A percentile compares a stretch with the other conserved stretches of the same genome.
phyloP scores from a whole-genome alignment of 2,797 vertebrate species.

The Syngnathus rostellatus region DNA sequence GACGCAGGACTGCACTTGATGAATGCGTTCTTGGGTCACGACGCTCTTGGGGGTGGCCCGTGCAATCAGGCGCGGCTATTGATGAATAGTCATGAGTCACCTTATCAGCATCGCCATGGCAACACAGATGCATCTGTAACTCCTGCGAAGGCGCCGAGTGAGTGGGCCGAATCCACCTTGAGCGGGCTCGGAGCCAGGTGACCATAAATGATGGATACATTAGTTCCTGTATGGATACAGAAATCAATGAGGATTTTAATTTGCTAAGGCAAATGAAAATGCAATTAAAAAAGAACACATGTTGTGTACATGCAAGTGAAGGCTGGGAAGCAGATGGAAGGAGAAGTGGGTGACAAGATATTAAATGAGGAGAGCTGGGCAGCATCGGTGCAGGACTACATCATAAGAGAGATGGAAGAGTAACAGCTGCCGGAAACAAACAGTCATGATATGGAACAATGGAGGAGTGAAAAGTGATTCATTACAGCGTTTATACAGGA shows the following conservation, averaged over 20 bases:
- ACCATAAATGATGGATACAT: background rate
- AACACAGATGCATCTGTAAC: slow-evolving; percentile 59
- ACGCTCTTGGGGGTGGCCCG: slow-evolving; percentile 44
- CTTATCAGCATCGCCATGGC: slow-evolving; percentile 65
- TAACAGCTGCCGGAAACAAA: slow-evolving; percentile 31
- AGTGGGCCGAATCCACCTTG: slow-evolving; percentile 45
- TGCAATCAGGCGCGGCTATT: slow-evolving; percentile 57
- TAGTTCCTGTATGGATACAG: too few species aligned
- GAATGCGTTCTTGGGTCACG: slow-evolving; percentile 42
- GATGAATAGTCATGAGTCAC: slow-evolving; percentile 71
- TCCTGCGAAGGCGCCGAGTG: slow-evolving; percentile 54
- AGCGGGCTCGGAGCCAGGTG: background rate
- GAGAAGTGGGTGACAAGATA: slow-evolving; percentile 35
- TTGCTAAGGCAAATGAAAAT: slow-evolving; percentile 8
- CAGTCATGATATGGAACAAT: slow-evolving; percentile 21
- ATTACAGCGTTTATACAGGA: background rate
- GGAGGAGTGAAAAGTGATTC: slow-evolving; percentile 18
- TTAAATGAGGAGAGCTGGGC: slow-evolving; percentile 32
- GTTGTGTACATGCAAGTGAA: slow-evolving; percentile 17
- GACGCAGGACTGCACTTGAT: slow-evolving; percentile 44
- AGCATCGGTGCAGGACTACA: slow-evolving; percentile 18
- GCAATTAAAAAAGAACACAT: slow-evolving; percentile 6
- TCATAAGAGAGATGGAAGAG: slow-evolving; percentile 28
- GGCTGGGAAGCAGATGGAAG: slow-evolving; percentile 7
- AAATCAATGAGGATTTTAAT: slow-evolving; percentile 5